These are phyloP conservation scores for Nymphicus hollandicus DNA, from an alignment of 2,113 vertebrate species.

Conservation along the genomic window DNA sequence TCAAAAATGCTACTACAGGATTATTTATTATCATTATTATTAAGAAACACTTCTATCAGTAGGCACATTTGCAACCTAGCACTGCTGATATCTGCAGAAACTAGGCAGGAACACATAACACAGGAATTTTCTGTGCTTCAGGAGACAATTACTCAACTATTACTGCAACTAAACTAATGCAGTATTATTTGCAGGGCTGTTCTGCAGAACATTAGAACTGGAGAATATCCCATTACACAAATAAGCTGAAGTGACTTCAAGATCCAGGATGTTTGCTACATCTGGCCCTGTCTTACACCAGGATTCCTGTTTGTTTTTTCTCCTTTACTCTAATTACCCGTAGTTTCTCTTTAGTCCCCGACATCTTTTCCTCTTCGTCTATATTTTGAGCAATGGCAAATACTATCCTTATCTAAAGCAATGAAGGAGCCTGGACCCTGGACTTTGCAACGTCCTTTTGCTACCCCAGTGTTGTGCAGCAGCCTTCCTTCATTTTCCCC, in stretches of 20 bases:
- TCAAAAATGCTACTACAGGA: neutral
- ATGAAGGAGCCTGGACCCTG: neutral
- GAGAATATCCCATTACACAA: neutral
- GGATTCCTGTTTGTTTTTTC: neutral
- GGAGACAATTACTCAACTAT: neutral
- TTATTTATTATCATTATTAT: too few relatives aligned
- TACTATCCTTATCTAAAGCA: too few relatives aligned
- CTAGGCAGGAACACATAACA: fast-evolving
- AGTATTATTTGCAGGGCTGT: neutral
- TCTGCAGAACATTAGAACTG: neutral
- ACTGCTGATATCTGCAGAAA: fast-evolving
- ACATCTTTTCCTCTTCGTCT: neutral
- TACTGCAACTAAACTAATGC: fast-evolving
- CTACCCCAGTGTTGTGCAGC: too few relatives aligned
- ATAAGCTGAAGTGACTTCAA: neutral
- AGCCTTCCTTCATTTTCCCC: neutral
- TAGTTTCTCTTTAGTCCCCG: neutral
- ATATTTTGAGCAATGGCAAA: neutral
- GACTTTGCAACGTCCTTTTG: neutral
- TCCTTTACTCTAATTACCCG: neutral
- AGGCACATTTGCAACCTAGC: neutral
- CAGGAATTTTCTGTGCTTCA: neutral
- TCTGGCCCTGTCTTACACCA: too few relatives aligned
- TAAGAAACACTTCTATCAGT: fast-evolving
- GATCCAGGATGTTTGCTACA: neutral